Percentiles rank a stretch among this genome's conserved stretches.
Conservation (phyloP, 35 echinoderm and acorn worm genomes). For the Lytechinus pictus region DNA sequence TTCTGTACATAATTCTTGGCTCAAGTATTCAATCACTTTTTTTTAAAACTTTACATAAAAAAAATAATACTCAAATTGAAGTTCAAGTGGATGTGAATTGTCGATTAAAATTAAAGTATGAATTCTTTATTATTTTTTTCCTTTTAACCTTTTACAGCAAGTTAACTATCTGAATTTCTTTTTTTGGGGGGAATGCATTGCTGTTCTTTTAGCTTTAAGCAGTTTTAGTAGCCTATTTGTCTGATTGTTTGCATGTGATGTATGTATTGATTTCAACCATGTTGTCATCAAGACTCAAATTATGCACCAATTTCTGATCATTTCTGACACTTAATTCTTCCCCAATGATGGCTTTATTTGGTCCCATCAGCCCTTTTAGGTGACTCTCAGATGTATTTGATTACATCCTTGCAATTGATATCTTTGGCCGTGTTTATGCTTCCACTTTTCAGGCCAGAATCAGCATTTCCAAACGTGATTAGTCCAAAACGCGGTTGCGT, state of each 20-base stretch:
- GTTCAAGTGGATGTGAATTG: too few species aligned
- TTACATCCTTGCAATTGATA: background rate
- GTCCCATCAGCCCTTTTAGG: background rate
- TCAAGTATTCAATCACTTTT: too few species aligned
- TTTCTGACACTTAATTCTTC: background rate
- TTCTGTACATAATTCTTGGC: too few species aligned
- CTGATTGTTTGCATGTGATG: background rate
- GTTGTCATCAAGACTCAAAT: background rate
- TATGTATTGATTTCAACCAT: background rate
- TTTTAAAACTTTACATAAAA: too few species aligned
- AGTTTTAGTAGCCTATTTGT: background rate
- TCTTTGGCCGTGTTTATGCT: too few species aligned
- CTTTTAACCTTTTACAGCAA: background rate
- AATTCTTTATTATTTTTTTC: background rate
- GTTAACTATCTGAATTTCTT: too few species aligned
- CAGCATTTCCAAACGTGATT: too few species aligned
- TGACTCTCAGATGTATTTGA: background rate
- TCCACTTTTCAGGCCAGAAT: too few species aligned
- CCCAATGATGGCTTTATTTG: background rate
- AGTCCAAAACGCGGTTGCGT: too few species aligned
- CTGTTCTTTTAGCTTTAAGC: background rate
- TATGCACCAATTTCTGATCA: background rate
- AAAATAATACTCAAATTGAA: too few species aligned
- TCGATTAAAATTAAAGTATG: too few species aligned
- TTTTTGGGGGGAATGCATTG: background rate